Evolutionary conservation across 2,797 vertebrate genomes (phyloP).

Genomic region (Myoxocephalus aenaeus): DNA sequence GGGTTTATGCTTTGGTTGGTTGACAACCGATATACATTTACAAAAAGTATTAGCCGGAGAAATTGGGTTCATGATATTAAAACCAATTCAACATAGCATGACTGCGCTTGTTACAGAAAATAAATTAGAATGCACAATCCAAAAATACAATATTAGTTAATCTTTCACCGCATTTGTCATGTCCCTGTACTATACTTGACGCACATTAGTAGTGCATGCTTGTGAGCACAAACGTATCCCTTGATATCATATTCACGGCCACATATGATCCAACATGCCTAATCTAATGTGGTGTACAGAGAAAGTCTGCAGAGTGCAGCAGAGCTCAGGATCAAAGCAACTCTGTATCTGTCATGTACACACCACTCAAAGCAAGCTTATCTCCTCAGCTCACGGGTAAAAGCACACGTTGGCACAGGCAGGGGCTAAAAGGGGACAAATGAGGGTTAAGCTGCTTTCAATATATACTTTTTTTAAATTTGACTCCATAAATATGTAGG

Average conservation of each 20-base stretch:
- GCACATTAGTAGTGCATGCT: constrained; percentile 20
- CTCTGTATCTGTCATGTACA: constrained; percentile 70
- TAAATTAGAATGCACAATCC: neutral
- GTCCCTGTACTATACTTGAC: constrained; percentile 17
- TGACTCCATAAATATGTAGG: constrained; percentile 76
- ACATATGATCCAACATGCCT: constrained; percentile 33
- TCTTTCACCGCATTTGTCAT: constrained; percentile 13
- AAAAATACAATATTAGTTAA: constrained; percentile 7
- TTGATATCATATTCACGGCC: constrained; percentile 42
- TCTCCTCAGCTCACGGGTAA: constrained; percentile 67
- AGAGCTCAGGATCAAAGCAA: constrained; percentile 60
- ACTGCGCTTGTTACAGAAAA: neutral
- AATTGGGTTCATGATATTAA: neutral
- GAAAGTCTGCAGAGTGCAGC: constrained; percentile 47
- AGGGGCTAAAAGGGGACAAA: constrained; percentile 73
- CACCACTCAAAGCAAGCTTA: constrained; percentile 71
- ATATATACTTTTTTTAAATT: constrained; percentile 71
- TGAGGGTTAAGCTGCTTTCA: constrained; percentile 77
- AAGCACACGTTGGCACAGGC: constrained; percentile 62
- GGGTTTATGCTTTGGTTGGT: constrained; percentile 10
- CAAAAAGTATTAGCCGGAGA: neutral
- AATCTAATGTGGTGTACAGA: constrained; percentile 32
- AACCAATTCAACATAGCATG: neutral
- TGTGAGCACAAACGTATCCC: constrained; percentile 23
- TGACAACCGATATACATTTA: constrained; percentile 24